Conservation (phyloP, 1,140 invertebrate species). For the Magallana angulata region DNA sequence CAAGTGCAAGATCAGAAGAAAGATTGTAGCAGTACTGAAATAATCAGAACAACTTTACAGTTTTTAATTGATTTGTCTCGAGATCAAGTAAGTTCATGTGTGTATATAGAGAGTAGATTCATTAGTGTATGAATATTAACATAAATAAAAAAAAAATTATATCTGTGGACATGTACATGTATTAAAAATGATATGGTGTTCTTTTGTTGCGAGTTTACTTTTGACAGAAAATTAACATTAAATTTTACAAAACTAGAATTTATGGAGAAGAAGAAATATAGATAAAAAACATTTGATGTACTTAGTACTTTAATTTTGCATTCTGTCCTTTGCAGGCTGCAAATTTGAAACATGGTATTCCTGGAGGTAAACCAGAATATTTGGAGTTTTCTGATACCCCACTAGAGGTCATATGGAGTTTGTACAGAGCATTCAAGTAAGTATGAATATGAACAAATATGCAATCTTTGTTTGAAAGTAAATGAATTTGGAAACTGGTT, state of each 20-base stretch:
- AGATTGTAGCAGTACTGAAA: slow-evolving; percentile 61
- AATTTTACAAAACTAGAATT: too few relatives aligned
- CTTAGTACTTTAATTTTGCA: too few relatives aligned
- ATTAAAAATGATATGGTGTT: too few relatives aligned
- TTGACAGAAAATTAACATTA: too few relatives aligned
- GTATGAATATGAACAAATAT: slow-evolving; percentile 37
- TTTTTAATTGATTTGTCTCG: slow-evolving; percentile 70
- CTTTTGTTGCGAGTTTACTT: too few relatives aligned
- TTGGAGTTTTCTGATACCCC: slow-evolving; percentile 72
- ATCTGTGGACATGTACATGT: too few relatives aligned
- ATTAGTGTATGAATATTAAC: too few relatives aligned
- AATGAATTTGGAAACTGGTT: neutral
- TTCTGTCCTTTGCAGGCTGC: slow-evolving; percentile 43
- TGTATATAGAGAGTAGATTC: neutral
- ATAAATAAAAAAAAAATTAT: too few relatives aligned
- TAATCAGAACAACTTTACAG: slow-evolving; percentile 62
- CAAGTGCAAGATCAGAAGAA: slow-evolving; percentile 63
- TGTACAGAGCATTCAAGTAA: slow-evolving; percentile 66
- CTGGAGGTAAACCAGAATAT: slow-evolving; percentile 61
- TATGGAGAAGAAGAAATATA: too few relatives aligned
- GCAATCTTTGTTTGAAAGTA: too few relatives aligned
- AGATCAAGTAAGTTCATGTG: slow-evolving; percentile 65
- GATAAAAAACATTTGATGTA: too few relatives aligned
- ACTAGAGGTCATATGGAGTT: slow-evolving; percentile 67
- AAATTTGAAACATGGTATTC: slow-evolving; percentile 54